Conservation (phyloP, 1,140 invertebrate species). For the Eumeta japonica region DNA sequence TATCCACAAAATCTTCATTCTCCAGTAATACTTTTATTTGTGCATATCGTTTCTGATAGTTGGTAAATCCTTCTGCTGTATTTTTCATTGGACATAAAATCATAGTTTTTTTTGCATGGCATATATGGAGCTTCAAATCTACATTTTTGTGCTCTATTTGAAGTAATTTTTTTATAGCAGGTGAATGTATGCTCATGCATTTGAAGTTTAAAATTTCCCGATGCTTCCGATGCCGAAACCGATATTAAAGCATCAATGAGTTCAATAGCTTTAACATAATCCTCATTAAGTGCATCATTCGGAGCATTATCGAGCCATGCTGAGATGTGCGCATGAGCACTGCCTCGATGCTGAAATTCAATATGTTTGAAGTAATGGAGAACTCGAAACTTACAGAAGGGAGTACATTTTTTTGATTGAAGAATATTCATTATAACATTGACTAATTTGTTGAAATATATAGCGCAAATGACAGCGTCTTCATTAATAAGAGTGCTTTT, state of each 20-base stretch:
- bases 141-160: too few relatives aligned
- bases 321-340: conserved; percentile 29
- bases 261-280: conserved; percentile 2
- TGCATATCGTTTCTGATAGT: too few relatives aligned
- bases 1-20: too few relatives aligned
- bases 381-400: conserved; percentile 20
- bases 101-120: too few relatives aligned
- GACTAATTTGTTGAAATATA: conserved; percentile 38
- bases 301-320: conserved; percentile 23
- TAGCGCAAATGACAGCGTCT: conserved; percentile 43
- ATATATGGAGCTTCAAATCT: too few relatives aligned
- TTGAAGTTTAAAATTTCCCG: too few relatives aligned
- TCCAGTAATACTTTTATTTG: too few relatives aligned
- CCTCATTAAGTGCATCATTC: conserved; percentile 1
- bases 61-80: too few relatives aligned
- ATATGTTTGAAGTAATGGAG: conserved; percentile 24
- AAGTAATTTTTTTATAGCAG: too few relatives aligned
- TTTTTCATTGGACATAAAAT: too few relatives aligned
- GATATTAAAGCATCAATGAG: conserved; percentile 8
- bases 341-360: conserved; percentile 37
- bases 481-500: conserved; percentile 33
- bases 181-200: too few relatives aligned
- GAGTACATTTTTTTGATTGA: conserved; percentile 13
- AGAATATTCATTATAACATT: too few relatives aligned
- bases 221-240: conserved; percentile 4